These are phyloP conservation scores for Sceloporus undulatus DNA, from an alignment of 2,113 vertebrate genomes.

Conservation along the genomic window DNA sequence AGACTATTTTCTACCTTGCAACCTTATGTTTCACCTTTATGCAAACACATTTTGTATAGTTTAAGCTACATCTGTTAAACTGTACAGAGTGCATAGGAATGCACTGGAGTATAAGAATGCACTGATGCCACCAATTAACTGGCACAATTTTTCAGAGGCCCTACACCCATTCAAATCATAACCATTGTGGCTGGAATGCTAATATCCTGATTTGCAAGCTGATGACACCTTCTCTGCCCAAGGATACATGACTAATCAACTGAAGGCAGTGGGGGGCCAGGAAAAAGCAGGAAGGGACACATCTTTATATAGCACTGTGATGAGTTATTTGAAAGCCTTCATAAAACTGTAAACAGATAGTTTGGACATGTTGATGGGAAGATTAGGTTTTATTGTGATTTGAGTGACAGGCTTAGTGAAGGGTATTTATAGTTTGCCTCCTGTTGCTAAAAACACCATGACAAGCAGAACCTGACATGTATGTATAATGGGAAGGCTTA, in stretches of 20 bases:
- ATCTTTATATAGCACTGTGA: slow-evolving; percentile 32
- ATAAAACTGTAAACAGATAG: slow-evolving; percentile 67
- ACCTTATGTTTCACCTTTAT: neutral
- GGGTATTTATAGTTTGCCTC: slow-evolving; percentile 70
- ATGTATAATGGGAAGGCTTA: slow-evolving; percentile 56
- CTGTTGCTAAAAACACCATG: slow-evolving; percentile 67
- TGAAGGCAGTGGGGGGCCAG: slow-evolving; percentile 7
- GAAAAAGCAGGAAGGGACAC: neutral
- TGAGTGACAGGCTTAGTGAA: slow-evolving; percentile 72
- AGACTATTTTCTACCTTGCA: neutral
- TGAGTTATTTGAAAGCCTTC: slow-evolving; percentile 67
- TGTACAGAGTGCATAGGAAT: neutral
- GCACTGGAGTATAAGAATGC: neutral
- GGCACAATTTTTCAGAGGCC: neutral
- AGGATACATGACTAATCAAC: slow-evolving; percentile 14
- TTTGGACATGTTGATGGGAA: slow-evolving; percentile 63
- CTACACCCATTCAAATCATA: slow-evolving; percentile 12
- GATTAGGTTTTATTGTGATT: slow-evolving; percentile 70
- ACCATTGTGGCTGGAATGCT: neutral
- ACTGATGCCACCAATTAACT: neutral
- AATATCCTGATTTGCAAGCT: slow-evolving; percentile 13
- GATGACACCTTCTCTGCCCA: neutral
- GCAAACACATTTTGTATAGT: neutral
- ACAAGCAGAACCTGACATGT: slow-evolving; percentile 71
- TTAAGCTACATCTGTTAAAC: neutral